Base-by-base conservation (phyloP, 2,888 invertebrate species). In the Trachelus tabidus region DNA sequence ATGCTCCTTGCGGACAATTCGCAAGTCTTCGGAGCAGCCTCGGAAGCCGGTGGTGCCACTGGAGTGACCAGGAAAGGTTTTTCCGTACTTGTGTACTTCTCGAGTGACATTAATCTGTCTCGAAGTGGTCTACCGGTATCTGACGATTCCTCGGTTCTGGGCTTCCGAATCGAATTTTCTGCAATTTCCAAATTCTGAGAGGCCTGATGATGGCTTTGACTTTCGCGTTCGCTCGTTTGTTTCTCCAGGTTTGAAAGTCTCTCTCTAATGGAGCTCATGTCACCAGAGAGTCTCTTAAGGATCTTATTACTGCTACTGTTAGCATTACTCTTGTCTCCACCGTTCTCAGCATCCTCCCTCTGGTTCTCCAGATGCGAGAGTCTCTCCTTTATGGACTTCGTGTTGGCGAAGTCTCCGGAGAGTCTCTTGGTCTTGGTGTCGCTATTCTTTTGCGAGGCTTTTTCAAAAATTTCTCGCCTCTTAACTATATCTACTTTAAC, bases 381-480 rank as follows among this genome's bases (percentile, higher is more conserved):
- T 85, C 96, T 93, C 89, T 96, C 95, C 89, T 95, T 96, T 79
- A 96, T 95, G 77, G 95, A 95, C 90, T 94, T 95, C 82, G 95
- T 93, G 83, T 94, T 94, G 34, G 93, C 92, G 82, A 95, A 94
- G 86, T 95, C 95, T 90, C 94, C 93, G 85, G 94, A 94, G 81
- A 94, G 92, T 87, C 93, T 69, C 76, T 80, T 85, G 34, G 80
- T 78, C 74, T 79, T 82, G 12, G 85, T 85, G 15, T 80, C 78
- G 80, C 75, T 86, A 68, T 85, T 87, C 77, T 90, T 90, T 69
- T 90, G 89, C 76, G 91, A 90, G 85, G 95, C 95, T 84, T 94
- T 94, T 91, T 97, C 97, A 87, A 97, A 97, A 80, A 97, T 94
- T 91, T 96, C 96, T 85, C 96, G 95, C 85, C 97, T 93, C 92